phyloP scores from a whole-genome alignment of 1,140 invertebrate species.

The Dendroctonus ponderosae region DNA sequence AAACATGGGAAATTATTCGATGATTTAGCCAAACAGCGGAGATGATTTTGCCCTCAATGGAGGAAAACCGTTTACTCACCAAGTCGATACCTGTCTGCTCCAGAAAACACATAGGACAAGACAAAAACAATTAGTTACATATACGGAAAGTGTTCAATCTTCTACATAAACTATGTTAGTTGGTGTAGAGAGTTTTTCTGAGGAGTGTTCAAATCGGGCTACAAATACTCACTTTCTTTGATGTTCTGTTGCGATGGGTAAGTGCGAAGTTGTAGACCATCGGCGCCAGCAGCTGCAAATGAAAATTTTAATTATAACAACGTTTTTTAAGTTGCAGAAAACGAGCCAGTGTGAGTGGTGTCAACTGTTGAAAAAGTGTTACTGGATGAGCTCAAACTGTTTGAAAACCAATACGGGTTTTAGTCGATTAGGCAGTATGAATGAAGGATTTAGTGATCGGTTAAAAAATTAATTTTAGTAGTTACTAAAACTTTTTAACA shows the following conservation, averaged over 20 bases:
- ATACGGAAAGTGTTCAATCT: not conserved
- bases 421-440: too few species aligned
- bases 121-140: constrained; percentile 43
- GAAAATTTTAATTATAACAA: not conserved
- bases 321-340: too few species aligned
- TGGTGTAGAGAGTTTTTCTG: too few species aligned
- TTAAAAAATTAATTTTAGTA: too few species aligned
- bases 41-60: constrained; percentile 9
- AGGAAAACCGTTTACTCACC: constrained; percentile 43
- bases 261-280: constrained; percentile 63
- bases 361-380: too few species aligned
- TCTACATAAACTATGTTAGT: too few species aligned
- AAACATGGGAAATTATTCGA: constrained; percentile 14
- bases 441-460: too few species aligned
- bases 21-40: constrained; percentile 7
- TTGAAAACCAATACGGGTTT: too few species aligned
- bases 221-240: constrained; percentile 72
- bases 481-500: too few species aligned
- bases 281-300: constrained; percentile 34
- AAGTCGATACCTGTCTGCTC: constrained; percentile 45
- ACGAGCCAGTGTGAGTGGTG: too few species aligned
- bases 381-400: too few species aligned
- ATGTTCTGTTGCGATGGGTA: constrained; percentile 74
- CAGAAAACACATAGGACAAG: constrained; percentile 37
- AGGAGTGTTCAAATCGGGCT: too few species aligned